Evolutionary conservation across 2,113 vertebrate species (phyloP), one percentile per base, ranked within the genome.

Genomic region (Peromyscus californicus): DNA sequence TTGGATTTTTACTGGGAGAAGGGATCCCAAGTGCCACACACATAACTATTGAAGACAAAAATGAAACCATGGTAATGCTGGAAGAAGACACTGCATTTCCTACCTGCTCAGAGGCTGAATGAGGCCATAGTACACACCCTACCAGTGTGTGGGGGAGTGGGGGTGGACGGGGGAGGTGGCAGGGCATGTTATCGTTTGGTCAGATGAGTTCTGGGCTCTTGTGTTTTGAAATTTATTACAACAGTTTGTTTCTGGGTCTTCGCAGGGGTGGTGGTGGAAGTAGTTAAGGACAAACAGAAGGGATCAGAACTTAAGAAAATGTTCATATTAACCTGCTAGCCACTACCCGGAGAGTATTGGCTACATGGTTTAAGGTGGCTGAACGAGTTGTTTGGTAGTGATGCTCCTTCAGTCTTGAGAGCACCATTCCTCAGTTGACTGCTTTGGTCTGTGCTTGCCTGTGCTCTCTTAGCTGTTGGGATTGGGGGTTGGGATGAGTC

Each of bases 1-100:
- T 99, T 98, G 99, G 99, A 85, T 99, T 99, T 99, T 99, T 99
- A 98, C 99, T 99, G 98, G 99, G 99, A 98, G 99, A 99, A 99
- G 99, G 99, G 96, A 99, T 99, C 98, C 99, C 99, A 94, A 98
- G 99, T 96, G 98, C 99, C 91, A 98, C 99, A 96, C 99, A 99
- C 98, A 99, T 99, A 98, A 99, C 99, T 98, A 99, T 99, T 98
- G 99, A 99, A 98, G 99, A 99, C 98, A 99, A 99, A 98, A 99
- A 98, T 98, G 99, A 99, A 99, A 98, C 99, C 98, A 99, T 99
- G 99, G 99, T 99, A 99, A 98, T 99, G 99, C 95, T 65, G 13
- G 67, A 79, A 54, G 82, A 97, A 95, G 96, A 85, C 19, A n/a
- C 91, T 90, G 65, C 83, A 42, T 84, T 78, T 90, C 87, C 2